Conservation (phyloP, 2,797 vertebrate species). For the Manis crassicaudata region DNA sequence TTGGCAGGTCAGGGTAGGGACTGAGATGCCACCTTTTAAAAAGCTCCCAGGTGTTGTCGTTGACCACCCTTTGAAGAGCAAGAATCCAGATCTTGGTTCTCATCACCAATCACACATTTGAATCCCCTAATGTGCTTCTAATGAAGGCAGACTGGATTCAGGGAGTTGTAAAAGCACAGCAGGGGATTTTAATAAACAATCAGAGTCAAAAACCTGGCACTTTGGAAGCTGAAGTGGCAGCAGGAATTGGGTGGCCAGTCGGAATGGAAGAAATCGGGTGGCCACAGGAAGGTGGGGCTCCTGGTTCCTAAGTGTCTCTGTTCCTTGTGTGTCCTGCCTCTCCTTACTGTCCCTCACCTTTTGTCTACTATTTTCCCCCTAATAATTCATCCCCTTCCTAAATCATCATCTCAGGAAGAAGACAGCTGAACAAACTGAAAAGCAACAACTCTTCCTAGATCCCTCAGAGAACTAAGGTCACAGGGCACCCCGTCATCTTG, state of each 20-base stretch:
- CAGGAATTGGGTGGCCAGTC: neutral
- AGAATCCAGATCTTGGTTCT: neutral
- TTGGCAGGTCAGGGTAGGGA: neutral
- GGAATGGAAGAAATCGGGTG: neutral
- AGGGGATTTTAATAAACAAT: neutral
- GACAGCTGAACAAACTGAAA: neutral
- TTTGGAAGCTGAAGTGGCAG: neutral
- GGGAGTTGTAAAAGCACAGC: neutral
- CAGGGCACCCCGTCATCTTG: neutral
- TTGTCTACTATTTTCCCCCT: neutral
- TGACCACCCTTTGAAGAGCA: neutral
- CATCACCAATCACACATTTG: neutral
- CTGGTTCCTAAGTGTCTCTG: rapidly evolving
- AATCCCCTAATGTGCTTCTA: neutral
- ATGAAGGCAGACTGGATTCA: neutral
- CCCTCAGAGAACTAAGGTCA: neutral
- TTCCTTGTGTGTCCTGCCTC: too few relatives aligned
- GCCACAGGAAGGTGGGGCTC: rapidly evolving
- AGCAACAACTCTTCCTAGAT: neutral
- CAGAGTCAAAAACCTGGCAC: neutral
- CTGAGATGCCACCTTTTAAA: neutral
- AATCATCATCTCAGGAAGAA: neutral
- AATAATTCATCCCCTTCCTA: neutral
- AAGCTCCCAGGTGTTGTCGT: neutral
- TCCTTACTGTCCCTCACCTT: neutral